Evolutionary conservation across 2,797 vertebrate genomes (phyloP), one percentile per base, ranked within the genome.

Genomic region (Melanotaenia pygmaea): DNA sequence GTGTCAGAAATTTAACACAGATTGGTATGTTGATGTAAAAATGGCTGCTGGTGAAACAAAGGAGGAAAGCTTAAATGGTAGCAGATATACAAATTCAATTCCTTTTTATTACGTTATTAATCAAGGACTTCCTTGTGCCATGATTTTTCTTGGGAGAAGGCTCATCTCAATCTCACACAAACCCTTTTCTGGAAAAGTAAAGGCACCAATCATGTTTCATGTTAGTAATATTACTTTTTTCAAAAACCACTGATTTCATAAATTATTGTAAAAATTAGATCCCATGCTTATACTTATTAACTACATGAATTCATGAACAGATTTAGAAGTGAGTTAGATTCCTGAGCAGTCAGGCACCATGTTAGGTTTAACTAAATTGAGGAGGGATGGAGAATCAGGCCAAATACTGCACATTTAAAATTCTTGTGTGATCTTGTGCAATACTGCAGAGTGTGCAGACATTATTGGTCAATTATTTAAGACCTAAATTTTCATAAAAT

Each of bases 141-240:
- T 71, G 59, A 24, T 72, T 74, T 28, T 59, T 32, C 57, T 65
- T 58, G 0, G 22, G 51, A 38, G 30, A 67, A 66, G 30, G 72
- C 38, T 60, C 47, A 34, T 54, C 64, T 85, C 64, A 74, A 60
- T 59, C 63, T 63, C 56, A 60, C 72, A 47, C 38, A 64, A 82
- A 77, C 82, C 67, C 81, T 83, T 89, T 62, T 92, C 87, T 92
- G 86, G 85, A 86, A 88, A 88, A 79, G 77, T 32, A 71, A 72
- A 68, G 47, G 51, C 66, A 77, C 72, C 47, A 70, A 30, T 80
- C 69, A 58, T 61, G 38, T 68, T 74, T 86, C 20, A 72, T 74
- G 43, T 69, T 70, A 43, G 66, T 64, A 3, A 65, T 47, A 9
- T 67, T 72, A 59, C 2, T 26, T 26, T 26, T 26, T 26, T 26